Percentiles rank a stretch among this genome's conserved stretches.
These are phyloP conservation scores for Pseudorasbora parva DNA, from an alignment of 2,113 vertebrate genomes.

Conservation along the genomic window DNA sequence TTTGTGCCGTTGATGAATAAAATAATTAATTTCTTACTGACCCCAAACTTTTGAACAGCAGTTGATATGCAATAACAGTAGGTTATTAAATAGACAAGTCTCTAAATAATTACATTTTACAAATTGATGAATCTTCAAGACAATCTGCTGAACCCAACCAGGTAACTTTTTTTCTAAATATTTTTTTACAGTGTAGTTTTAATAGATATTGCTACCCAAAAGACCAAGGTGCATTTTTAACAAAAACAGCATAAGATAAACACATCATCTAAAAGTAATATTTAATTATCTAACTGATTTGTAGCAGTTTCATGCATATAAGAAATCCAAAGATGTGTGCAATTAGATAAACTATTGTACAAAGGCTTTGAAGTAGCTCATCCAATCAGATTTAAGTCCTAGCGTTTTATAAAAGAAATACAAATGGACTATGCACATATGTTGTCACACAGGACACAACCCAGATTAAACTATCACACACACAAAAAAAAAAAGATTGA, in stretches of 20 bases:
- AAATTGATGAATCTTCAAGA: no score
- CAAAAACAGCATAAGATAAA: background rate
- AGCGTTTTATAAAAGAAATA: background rate
- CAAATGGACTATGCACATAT: background rate
- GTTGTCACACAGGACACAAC: background rate
- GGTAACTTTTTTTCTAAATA: no score
- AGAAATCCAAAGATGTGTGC: background rate
- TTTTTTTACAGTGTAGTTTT: no score
- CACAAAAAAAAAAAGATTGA: no score
- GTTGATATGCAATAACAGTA: no score
- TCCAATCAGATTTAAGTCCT: background rate
- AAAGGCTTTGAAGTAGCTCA: background rate
- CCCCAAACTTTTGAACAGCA: no score
- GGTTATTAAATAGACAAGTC: no score
- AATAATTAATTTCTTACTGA: no score
- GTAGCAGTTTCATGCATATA: background rate
- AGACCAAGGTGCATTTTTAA: background rate
- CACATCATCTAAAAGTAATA: background rate
- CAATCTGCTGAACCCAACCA: no score
- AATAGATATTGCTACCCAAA: background rate
- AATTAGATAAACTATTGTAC: background rate
- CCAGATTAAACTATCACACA: background rate
- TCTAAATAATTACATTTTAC: no score
- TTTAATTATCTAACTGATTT: background rate
- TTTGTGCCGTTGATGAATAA: no score